Evolutionary conservation across 2,113 vertebrate genomes (phyloP).

Genomic region (Trinectes maculatus): DNA sequence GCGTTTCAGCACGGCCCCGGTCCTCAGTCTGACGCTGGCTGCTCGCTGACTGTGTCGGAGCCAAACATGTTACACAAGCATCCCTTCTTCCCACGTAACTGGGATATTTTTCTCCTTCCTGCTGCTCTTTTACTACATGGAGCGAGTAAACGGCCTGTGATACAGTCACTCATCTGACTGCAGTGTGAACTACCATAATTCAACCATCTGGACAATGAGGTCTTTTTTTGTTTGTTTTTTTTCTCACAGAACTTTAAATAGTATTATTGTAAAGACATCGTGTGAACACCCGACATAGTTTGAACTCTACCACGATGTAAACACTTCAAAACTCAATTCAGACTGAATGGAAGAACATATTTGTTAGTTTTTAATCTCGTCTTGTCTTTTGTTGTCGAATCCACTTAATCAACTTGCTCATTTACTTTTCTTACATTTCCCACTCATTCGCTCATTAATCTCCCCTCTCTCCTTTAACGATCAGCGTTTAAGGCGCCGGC

Average conservation of each 20-base stretch:
- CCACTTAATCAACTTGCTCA: too few relatives aligned
- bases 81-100: conserved; percentile 47
- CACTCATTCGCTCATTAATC: not conserved
- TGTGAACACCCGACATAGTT: too few relatives aligned
- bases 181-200: conserved; percentile 4
- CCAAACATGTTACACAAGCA: conserved; percentile 63
- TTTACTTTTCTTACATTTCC: not conserved
- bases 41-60: conserved; percentile 49
- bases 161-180: too few relatives aligned
- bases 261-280: not conserved
- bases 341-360: too few relatives aligned
- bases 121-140: conserved; percentile 23
- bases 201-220: not conserved
- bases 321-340: too few relatives aligned
- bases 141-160: conserved; percentile 17
- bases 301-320: too few relatives aligned
- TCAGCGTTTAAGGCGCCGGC: too few relatives aligned
- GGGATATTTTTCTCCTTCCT: conserved; percentile 21
- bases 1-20: conserved; percentile 32
- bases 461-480: too few relatives aligned
- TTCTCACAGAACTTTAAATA: not conserved
- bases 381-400: too few relatives aligned
- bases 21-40: conserved; percentile 44
- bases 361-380: too few relatives aligned
- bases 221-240: not conserved